These are phyloP conservation scores for Parnassius mnemosyne DNA, from an alignment of 2,888 invertebrate genomes.

Conservation along the genomic window DNA sequence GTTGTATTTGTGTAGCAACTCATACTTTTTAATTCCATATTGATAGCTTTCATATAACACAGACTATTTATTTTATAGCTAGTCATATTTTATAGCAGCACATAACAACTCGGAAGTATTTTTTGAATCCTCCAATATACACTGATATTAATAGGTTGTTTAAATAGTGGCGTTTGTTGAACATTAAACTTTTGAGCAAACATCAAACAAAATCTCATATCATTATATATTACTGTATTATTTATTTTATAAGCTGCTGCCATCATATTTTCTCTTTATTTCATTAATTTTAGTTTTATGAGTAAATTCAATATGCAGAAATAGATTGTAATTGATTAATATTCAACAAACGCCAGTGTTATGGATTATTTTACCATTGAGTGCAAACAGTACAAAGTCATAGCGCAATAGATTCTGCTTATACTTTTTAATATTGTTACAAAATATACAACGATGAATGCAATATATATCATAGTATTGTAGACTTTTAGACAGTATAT, in stretches of 20 bases:
- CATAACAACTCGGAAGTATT: constrained; percentile 34
- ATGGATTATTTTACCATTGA: neutral
- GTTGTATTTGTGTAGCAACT: neutral
- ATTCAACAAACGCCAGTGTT: neutral
- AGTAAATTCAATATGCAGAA: neutral
- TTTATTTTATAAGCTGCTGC: neutral
- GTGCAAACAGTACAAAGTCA: constrained; percentile 52
- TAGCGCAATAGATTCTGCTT: constrained; percentile 37
- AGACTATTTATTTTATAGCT: constrained; percentile 45
- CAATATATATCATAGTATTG: constrained; percentile 62
- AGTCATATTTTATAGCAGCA: constrained; percentile 70
- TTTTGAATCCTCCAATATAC: constrained; percentile 20
- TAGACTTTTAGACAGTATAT: constrained; percentile 55
- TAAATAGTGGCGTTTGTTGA: neutral
- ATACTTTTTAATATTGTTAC: constrained; percentile 54
- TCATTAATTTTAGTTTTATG: neutral
- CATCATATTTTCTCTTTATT: neutral
- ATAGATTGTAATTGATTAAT: neutral
- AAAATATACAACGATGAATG: constrained; percentile 70
- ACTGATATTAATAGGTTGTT: constrained; percentile 17
- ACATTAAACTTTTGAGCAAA: neutral
- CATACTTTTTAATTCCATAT: constrained; percentile 44
- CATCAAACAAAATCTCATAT: too few species aligned
- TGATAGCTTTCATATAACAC: constrained; percentile 45
- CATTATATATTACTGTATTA: neutral